Conservation (phyloP, 2,797 vertebrate genomes). For the Euthynnus affinis region DNA sequence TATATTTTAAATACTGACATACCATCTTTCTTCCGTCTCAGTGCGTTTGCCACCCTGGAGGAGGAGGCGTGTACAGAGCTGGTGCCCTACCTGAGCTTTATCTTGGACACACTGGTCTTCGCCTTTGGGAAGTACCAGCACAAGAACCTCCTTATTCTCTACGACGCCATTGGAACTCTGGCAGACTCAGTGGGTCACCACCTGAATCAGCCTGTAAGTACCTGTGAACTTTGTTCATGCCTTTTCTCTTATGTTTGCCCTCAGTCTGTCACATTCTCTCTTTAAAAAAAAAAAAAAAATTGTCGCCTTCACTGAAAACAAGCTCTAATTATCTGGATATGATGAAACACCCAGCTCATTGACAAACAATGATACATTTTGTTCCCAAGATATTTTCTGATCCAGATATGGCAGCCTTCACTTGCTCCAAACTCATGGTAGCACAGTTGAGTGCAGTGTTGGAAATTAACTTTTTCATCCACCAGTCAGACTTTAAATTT, state of each 20-base stretch:
- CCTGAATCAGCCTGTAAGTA: constrained; percentile 92
- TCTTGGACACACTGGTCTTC: constrained; percentile 95
- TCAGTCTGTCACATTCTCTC: neutral
- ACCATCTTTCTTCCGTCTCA: constrained; percentile 50
- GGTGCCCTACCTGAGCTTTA: constrained; percentile 96
- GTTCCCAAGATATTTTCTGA: constrained; percentile 79
- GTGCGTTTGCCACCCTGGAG: constrained; percentile 95
- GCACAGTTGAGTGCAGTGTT: no score
- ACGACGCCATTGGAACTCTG: constrained; percentile 95
- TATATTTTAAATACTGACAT: neutral
- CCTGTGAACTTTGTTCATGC: neutral
- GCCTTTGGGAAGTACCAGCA: constrained; percentile 98
- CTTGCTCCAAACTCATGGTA: neutral
- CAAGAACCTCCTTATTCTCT: constrained; percentile 96
- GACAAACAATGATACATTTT: constrained; percentile 75
- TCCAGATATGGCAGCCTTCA: constrained; percentile 55
- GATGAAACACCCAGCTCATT: constrained; percentile 81
- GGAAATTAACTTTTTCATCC: no score
- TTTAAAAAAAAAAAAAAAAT: no score
- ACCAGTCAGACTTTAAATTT: no score
- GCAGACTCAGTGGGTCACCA: constrained; percentile 97
- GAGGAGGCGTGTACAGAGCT: constrained; percentile 97
- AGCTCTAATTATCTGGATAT: constrained; percentile 65
- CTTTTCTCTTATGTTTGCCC: neutral
- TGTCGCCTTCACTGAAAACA: neutral